Base-by-base conservation (phyloP, 2,888 invertebrate genomes). In the Terebella lapidaria region DNA sequence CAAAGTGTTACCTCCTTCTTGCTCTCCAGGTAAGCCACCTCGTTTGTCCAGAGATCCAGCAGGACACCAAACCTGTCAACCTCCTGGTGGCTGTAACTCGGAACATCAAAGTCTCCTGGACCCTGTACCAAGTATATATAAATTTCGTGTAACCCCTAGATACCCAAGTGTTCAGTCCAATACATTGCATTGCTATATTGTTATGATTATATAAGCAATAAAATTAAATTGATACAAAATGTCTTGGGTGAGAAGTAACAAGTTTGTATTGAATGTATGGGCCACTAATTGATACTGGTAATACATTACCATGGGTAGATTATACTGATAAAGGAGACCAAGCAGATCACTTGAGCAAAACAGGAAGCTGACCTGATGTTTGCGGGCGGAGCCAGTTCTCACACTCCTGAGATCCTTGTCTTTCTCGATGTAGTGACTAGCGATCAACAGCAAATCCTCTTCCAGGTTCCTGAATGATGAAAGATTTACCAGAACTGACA, bases 1-100 rank as follows among this genome's bases (percentile, higher is more conserved):
- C n/a, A n/a, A n/a, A n/a, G n/a, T n/a, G 62, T 80, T 10, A 78
- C 78, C 72, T 78, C 74, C 62, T 75, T 71, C 62, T 81, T 80
- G 60, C 73, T 72, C 57, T 79, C 76, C 62, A 76, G 69, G 62
- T 73, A 80, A 10, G 75, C 72, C 0, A 75, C 68, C 56, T 80
- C 74, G 63, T 77, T 73, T 47, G 70, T 74, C 81, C 81, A 81
- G 5, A 77, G 60, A 62, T 81, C 80, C 54, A 75, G 68, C 28
- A 80, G 70, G 2, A 81, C 70, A 24, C 72, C 79, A 67, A 79
- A 79, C 52, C 81, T 67, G 67, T 81, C 80, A 2, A 80, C 72
- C 27, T 79, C 77, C 61, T 73, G 71, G 59, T 79, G 79, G 22
- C 73, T 72, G 64, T 77, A 79, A 46, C 67, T 70, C 2, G 72